Percentiles rank a stretch among this genome's conserved stretches.
phyloP scores from a whole-genome alignment of 2,888 invertebrate species.

The Panopea generosa region DNA sequence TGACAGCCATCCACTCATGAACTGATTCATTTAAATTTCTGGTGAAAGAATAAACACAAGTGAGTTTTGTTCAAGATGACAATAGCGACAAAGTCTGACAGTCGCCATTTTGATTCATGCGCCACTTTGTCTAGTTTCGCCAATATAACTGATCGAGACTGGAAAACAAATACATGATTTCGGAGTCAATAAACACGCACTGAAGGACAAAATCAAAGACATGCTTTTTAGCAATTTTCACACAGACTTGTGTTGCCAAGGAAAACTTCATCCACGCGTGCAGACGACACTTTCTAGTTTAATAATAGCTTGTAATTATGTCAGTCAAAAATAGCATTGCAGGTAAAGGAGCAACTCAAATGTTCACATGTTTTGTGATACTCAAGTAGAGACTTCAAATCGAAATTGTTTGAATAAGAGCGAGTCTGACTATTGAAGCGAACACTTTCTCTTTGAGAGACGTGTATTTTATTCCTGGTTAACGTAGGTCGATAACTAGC shows the following conservation, averaged over 20 bases:
- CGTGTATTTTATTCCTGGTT: no score
- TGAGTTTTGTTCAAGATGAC: constrained; percentile 19
- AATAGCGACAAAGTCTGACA: constrained; percentile 33
- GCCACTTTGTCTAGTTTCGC: constrained; percentile 45
- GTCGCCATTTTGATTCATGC: constrained; percentile 44
- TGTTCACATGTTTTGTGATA: no score
- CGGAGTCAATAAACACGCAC: constrained; percentile 52
- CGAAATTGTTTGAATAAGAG: no score
- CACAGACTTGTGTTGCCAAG: constrained; percentile 39
- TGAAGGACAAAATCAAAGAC: constrained; percentile 29
- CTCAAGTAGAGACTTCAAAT: no score
- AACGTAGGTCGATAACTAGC: no score
- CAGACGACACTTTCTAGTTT: constrained; percentile 10
- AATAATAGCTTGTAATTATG: constrained; percentile 9
- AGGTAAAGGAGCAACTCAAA: no score
- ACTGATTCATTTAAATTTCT: constrained; percentile 42
- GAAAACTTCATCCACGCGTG: constrained; percentile 22
- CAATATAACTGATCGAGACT: constrained; percentile 36
- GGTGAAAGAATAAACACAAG: constrained; percentile 41
- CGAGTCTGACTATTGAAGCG: no score
- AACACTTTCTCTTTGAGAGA: no score
- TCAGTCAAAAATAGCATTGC: no score
- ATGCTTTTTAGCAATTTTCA: constrained; percentile 19
- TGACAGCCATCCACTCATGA: constrained; percentile 12
- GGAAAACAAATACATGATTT: constrained; percentile 48